Evolutionary conservation across 2,888 invertebrate species (phyloP).

Genomic region (Caenorhabditis angaria): DNA sequence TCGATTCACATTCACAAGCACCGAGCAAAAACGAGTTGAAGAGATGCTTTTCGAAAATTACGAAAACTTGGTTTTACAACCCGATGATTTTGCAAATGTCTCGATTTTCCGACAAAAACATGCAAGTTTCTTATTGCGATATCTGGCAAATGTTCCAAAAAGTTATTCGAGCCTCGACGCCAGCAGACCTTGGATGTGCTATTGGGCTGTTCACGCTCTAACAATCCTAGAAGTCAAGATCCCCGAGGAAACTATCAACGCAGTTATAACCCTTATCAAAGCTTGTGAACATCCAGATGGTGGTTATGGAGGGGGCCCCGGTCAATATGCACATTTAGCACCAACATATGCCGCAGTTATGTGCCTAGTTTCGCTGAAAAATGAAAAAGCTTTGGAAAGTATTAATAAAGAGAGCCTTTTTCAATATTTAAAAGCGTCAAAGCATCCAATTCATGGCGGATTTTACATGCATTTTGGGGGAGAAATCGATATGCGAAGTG

Average conservation of each 20-base stretch:
- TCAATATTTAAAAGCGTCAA: slow-evolving; percentile 13
- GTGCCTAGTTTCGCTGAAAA: slow-evolving; percentile 88
- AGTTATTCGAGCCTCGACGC: slow-evolving; percentile 82
- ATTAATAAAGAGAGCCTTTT: slow-evolving; percentile 79
- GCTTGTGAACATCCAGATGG: slow-evolving; percentile 67
- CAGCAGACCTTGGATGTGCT: slow-evolving; percentile 94
- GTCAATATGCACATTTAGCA: slow-evolving; percentile 90
- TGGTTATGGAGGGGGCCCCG: slow-evolving; percentile 82
- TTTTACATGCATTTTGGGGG: slow-evolving; percentile 91
- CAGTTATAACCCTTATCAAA: slow-evolving; percentile 62
- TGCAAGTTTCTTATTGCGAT: slow-evolving; percentile 33
- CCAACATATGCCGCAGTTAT: slow-evolving; percentile 97
- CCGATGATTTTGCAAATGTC: slow-evolving; percentile 19
- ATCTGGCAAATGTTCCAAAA: slow-evolving; percentile 30
- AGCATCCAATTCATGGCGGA: slow-evolving; percentile 79
- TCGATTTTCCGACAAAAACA: slow-evolving; percentile 39
- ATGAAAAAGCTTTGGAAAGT: slow-evolving; percentile 85
- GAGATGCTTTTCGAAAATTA: slow-evolving; percentile 35
- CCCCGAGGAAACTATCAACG: slow-evolving; percentile 26
- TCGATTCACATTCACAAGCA: slow-evolving; percentile 46
- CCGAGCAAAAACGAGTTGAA: slow-evolving; percentile 58
- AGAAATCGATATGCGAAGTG: slow-evolving; percentile 79
- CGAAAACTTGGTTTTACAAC: slow-evolving; percentile 18
- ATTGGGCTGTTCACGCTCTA: slow-evolving; percentile 93
- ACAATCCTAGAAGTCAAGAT: slow-evolving; percentile 80